Evolutionary conservation across 1,140 invertebrate genomes (phyloP).

Genomic region (Mactra quadrangularis): DNA sequence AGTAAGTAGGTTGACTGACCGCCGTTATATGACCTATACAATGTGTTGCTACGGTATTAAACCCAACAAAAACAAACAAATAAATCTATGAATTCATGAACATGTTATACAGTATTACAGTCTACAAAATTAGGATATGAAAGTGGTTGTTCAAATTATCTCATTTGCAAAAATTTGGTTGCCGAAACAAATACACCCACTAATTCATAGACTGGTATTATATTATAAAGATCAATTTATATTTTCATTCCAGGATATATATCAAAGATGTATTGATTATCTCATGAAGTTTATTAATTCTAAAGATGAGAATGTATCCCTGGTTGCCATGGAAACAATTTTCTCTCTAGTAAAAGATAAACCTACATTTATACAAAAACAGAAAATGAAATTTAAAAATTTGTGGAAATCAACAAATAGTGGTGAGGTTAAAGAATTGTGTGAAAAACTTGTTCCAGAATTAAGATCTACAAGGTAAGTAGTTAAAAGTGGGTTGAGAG

Average conservation of each 20-base stretch:
- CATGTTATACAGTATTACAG: no score
- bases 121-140: no score
- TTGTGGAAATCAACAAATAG: conserved; percentile 30
- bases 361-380: conserved; percentile 27
- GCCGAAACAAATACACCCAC: no score
- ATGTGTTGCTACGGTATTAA: no score
- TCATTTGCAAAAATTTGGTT: no score
- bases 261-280: conserved; percentile 6
- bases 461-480: conserved; percentile 16
- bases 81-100: no score
- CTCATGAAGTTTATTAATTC: conserved; percentile 33
- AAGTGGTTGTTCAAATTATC: no score
- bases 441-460: conserved; percentile 41
- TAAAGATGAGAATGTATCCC: background rate
- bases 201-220: no score
- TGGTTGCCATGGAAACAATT: conserved; percentile 23
- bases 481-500: no score
- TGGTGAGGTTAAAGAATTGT: conserved; percentile 29
- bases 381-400: conserved; percentile 29
- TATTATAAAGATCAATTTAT: conserved; percentile 1
- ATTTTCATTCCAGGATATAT: conserved; percentile 5
- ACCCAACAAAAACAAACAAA: no score
- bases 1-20: no score
- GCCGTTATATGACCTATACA: no score
- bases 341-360: conserved; percentile 24